Conservation (phyloP, 2,113 vertebrate species). For the Paracyprichromis sp. region DNA sequence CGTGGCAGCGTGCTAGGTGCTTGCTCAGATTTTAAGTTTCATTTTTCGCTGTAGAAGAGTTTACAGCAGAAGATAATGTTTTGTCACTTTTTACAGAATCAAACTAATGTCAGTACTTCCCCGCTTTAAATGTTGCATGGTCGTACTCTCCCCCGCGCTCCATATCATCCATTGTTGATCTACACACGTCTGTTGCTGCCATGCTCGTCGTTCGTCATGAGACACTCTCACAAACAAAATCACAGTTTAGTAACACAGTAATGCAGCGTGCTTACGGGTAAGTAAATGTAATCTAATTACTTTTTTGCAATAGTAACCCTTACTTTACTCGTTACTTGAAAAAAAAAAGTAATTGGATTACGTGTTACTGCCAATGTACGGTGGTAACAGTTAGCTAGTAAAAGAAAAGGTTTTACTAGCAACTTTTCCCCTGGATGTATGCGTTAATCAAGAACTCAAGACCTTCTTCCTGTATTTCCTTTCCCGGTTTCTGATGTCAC, state of each 20-base stretch:
- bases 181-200: neutral
- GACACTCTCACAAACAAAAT: neutral
- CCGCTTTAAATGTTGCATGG: neutral
- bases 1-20: neutral
- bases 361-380: fast-evolving
- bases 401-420: neutral
- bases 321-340: neutral
- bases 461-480: neutral
- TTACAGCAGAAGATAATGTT: neutral
- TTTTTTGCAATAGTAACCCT: neutral
- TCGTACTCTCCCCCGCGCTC: fast-evolving
- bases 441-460: neutral
- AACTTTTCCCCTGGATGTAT: neutral
- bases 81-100: neutral
- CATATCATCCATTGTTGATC: neutral
- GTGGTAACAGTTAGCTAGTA: neutral
- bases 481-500: fast-evolving
- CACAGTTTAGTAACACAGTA: neutral
- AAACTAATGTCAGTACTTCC: neutral
- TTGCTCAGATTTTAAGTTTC: neutral
- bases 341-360: fast-evolving
- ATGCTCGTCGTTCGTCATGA: neutral
- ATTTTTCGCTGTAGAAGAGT: neutral
- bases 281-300: neutral
- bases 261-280: fast-evolving